Conservation (phyloP, 1,140 invertebrate genomes). For the Drosophila lacertosa region DNA sequence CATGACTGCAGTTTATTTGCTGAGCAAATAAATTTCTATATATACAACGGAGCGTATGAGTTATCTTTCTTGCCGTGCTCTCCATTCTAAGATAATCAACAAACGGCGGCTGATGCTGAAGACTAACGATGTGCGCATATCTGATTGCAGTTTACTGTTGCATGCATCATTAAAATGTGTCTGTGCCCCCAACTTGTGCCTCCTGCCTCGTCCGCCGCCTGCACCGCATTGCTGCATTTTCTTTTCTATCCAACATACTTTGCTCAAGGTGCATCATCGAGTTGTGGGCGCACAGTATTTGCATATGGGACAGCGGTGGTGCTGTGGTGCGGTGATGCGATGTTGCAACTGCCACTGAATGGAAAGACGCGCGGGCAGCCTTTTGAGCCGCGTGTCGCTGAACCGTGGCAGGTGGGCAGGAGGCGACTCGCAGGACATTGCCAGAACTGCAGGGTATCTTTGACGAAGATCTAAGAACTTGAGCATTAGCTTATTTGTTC, state of each 20-base stretch:
- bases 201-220: not conserved
- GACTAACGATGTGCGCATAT: slow-evolving; percentile 82
- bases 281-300: slow-evolving; percentile 60
- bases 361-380: slow-evolving; percentile 60
- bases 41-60: slow-evolving; percentile 70
- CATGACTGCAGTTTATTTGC: slow-evolving; percentile 72
- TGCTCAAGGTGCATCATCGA: slow-evolving; percentile 72
- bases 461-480: slow-evolving; percentile 10
- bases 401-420: slow-evolving; percentile 39
- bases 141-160: slow-evolving; percentile 82
- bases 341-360: slow-evolving; percentile 30
- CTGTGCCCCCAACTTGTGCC: slow-evolving; percentile 30
- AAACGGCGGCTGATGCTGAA: slow-evolving; percentile 81
- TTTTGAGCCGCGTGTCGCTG: slow-evolving; percentile 68
- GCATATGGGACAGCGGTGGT: slow-evolving; percentile 52
- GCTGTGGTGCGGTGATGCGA: not conserved
- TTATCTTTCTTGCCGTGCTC: slow-evolving; percentile 73
- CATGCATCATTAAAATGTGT: slow-evolving; percentile 82
- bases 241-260: slow-evolving; percentile 70
- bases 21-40: slow-evolving; percentile 79
- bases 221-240: slow-evolving; percentile 57
- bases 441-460: slow-evolving; percentile 5
- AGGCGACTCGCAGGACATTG: slow-evolving; percentile 13
- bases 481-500: slow-evolving; percentile 4
- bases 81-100: slow-evolving; percentile 82